These are phyloP conservation scores for Onychomys torridus DNA, from an alignment of 2,797 vertebrate genomes.

Conservation along the genomic window DNA sequence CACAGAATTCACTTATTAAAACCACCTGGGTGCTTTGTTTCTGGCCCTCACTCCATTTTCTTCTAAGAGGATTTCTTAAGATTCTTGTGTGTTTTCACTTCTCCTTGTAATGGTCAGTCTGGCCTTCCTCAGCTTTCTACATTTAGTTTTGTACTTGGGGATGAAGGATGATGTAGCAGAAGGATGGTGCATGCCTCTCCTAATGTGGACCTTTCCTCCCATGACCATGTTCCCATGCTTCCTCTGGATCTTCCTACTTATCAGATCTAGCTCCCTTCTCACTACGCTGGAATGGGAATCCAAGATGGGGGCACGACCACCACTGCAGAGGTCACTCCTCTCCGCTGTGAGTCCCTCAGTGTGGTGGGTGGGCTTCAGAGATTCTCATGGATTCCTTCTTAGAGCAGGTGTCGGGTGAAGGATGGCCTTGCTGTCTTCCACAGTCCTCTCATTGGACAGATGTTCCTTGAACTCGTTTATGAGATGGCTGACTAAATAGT, in stretches of 20 bases:
- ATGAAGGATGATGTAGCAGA: background rate
- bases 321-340: background rate
- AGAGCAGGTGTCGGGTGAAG: background rate
- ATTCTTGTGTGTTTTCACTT: background rate
- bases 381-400: background rate
- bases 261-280: background rate
- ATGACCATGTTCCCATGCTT: background rate
- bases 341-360: too few species aligned
- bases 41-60: background rate
- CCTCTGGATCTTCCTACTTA: background rate
- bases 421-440: background rate
- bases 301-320: background rate
- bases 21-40: constrained; percentile 24
- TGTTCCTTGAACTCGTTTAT: background rate
- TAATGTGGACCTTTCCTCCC: constrained; percentile 6
- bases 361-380: background rate
- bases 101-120: background rate
- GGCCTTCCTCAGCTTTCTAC: background rate
- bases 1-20: constrained; percentile 41
- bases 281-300: background rate
- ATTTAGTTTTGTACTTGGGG: background rate
- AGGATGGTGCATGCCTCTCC: background rate
- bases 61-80: constrained; percentile 48
- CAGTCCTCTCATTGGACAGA: background rate
- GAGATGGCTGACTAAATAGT: background rate